Evolutionary conservation across 35 echinoderm and acorn worm genomes (phyloP).

Genomic region (Amphiura filiformis): DNA sequence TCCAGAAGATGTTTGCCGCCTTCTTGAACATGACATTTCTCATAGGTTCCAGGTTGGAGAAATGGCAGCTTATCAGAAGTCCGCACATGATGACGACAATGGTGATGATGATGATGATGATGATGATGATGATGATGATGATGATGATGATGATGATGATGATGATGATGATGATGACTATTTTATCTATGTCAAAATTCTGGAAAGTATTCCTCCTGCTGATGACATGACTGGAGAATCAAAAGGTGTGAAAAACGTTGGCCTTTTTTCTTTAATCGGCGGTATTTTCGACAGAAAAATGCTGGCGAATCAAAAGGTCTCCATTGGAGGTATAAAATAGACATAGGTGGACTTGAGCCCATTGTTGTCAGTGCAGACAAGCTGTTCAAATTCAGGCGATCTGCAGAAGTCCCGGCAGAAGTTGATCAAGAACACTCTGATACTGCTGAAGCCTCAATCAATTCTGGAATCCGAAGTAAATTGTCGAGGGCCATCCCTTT

Average conservation of each 20-base stretch:
- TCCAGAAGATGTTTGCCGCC: constrained; percentile 18
- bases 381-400: constrained; percentile 19
- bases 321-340: not conserved
- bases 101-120: not conserved
- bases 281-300: no score
- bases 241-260: no score
- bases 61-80: constrained; percentile 9
- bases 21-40: constrained; percentile 14
- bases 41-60: constrained; percentile 22
- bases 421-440: not conserved
- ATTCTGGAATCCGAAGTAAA: no score
- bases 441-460: no score
- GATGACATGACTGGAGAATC: not conserved
- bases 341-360: not conserved
- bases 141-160: constrained; percentile 13
- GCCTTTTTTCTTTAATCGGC: no score
- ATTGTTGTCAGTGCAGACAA: not conserved
- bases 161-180: constrained; percentile 2
- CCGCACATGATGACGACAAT: no score
- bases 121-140: constrained; percentile 6
- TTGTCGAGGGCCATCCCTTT: not conserved
- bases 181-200: not conserved
- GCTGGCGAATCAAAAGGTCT: not conserved
- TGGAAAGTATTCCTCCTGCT: not conserved
- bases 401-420: not conserved